These are phyloP conservation scores for Lithophane leautieri DNA, from an alignment of 2,888 invertebrate genomes.

Conservation along the genomic window DNA sequence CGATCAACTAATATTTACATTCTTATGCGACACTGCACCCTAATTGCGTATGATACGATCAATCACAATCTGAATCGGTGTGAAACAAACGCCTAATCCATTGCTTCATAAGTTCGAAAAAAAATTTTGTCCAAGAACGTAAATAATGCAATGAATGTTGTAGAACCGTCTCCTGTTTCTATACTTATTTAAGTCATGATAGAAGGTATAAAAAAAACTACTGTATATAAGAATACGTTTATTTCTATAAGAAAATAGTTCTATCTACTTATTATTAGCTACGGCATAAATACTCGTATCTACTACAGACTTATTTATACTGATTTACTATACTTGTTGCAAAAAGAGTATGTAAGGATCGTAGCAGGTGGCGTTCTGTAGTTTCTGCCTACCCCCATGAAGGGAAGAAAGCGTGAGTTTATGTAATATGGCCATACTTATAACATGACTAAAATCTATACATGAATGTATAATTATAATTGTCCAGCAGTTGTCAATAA, in stretches of 20 bases:
- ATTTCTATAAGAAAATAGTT: conserved; percentile 68
- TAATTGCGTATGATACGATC: too few relatives aligned
- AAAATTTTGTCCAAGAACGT: too few relatives aligned
- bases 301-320: background rate
- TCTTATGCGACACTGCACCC: too few relatives aligned
- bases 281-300: conserved; percentile 1
- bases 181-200: too few relatives aligned
- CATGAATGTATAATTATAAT: too few relatives aligned
- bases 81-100: too few relatives aligned
- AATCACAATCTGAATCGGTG: too few relatives aligned
- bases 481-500: background rate
- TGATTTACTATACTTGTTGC: background rate
- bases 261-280: conserved; percentile 29
- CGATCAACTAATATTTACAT: background rate
- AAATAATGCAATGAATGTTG: too few relatives aligned
- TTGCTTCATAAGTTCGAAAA: too few relatives aligned
- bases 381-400: background rate
- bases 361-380: background rate
- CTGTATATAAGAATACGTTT: conserved; percentile 62
- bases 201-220: conserved; percentile 52
- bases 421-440: background rate
- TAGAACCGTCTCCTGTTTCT: background rate
- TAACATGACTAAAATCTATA: background rate
- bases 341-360: background rate
- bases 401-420: background rate